These are phyloP conservation scores for Liodrosophila aerea DNA, from an alignment of 2,888 invertebrate species.

Conservation along the genomic window DNA sequence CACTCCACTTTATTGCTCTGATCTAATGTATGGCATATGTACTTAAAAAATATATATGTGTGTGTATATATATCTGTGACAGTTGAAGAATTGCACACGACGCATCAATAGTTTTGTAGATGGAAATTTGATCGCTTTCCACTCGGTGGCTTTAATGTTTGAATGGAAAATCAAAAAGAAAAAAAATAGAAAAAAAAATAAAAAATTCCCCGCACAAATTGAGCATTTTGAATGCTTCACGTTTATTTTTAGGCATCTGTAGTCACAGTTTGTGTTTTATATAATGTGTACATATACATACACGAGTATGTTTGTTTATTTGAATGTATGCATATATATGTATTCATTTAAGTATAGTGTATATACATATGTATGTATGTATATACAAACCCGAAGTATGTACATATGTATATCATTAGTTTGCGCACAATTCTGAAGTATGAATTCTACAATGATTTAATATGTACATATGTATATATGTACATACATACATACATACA, in stretches of 20 bases:
- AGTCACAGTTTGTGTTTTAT: conserved; percentile 50
- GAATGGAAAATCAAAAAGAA: conserved; percentile 40
- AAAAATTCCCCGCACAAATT: conserved; percentile 29
- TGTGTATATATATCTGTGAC: background rate
- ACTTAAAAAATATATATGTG: background rate
- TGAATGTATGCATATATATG: conserved; percentile 6
- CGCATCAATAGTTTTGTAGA: conserved; percentile 63
- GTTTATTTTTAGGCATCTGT: conserved; percentile 63
- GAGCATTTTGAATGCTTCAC: conserved; percentile 41
- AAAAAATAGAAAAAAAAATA: background rate
- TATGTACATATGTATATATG: too few relatives aligned
- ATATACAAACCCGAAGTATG: too few relatives aligned
- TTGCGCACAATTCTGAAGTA: too few relatives aligned
- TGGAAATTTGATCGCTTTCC: conserved; percentile 61
- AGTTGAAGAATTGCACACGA: conserved; percentile 55
- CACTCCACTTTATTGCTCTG: too few relatives aligned
- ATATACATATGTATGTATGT: too few relatives aligned
- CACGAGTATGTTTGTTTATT: background rate
- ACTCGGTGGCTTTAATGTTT: conserved; percentile 40
- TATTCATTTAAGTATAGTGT: too few relatives aligned
- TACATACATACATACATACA: background rate
- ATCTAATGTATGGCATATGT: too few relatives aligned
- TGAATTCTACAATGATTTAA: too few relatives aligned
- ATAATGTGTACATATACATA: conserved; percentile 9
- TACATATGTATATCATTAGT: too few relatives aligned